A percentile compares a stretch with the other conserved stretches of the same genome.
phyloP scores from a whole-genome alignment of 2,113 vertebrate species.

The Tympanuchus pallidicinctus region DNA sequence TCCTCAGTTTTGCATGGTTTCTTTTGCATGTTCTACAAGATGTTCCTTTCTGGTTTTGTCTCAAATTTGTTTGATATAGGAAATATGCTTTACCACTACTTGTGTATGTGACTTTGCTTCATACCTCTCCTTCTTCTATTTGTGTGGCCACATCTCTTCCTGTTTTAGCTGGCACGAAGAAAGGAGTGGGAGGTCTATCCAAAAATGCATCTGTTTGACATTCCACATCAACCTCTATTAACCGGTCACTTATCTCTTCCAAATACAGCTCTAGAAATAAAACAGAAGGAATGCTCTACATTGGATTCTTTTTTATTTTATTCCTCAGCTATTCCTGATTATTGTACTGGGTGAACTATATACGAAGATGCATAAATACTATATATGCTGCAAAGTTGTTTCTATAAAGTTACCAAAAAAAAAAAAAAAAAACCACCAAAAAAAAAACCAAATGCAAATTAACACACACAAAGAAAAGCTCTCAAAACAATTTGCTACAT shows the following conservation, averaged over 20 bases:
- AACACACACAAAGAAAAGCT: neutral
- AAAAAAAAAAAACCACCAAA: neutral
- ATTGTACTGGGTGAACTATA: neutral
- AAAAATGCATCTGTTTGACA: conserved; percentile 95
- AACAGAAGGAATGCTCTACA: neutral
- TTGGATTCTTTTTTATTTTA: neutral
- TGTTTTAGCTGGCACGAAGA: conserved; percentile 92
- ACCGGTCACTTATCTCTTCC: conserved; percentile 87
- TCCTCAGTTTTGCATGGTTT: neutral
- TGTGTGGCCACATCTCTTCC: conserved; percentile 90
- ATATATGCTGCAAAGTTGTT: neutral
- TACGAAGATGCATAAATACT: neutral
- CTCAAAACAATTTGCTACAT: neutral
- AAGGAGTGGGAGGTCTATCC: conserved; percentile 88
- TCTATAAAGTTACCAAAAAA: neutral
- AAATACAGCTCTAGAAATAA: conserved; percentile 88
- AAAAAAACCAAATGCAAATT: too few species aligned
- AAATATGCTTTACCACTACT: neutral
- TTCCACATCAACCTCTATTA: conserved; percentile 79
- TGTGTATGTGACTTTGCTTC: neutral
- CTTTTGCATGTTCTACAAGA: neutral
- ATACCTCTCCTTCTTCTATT: conserved; percentile 93
- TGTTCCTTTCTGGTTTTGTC: neutral
- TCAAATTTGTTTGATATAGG: neutral
- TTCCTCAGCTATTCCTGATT: neutral